Percentiles rank a stretch among this genome's conserved stretches.
Conservation (phyloP, 2,888 invertebrate genomes). For the Blera fallax region DNA sequence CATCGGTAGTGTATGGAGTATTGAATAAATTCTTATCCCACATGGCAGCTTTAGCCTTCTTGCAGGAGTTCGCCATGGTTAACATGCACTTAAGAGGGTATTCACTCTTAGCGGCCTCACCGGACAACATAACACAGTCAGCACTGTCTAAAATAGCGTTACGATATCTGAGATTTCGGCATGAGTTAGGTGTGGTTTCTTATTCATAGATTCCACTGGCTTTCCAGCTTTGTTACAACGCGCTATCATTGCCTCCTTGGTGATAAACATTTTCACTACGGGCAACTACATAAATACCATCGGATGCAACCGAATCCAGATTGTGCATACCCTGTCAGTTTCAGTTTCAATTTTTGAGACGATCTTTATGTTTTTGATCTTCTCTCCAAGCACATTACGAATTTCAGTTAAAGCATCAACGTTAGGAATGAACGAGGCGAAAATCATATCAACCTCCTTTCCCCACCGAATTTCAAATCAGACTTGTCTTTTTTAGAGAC, state of each 20-base stretch:
- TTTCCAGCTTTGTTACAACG: constrained; percentile 97
- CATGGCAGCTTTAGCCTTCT: constrained; percentile 97
- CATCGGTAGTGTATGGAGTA: constrained; percentile 87
- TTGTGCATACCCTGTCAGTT: constrained; percentile 98
- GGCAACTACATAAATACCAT: constrained; percentile 99
- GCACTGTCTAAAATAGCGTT: constrained; percentile 99
- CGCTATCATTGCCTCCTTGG: constrained; percentile 99
- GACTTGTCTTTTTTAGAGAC: constrained; percentile 98
- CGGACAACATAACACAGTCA: constrained; percentile 99
- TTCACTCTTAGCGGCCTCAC: constrained; percentile 99
- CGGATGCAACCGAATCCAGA: constrained; percentile 96
- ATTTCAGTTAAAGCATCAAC: constrained; percentile 95
- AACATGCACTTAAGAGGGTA: constrained; percentile 95
- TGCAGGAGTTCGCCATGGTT: constrained; percentile 96
- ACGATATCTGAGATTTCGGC: constrained; percentile 99
- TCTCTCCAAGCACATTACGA: constrained; percentile 91
- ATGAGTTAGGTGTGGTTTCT: constrained; percentile 97
- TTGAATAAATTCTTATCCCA: constrained; percentile 95
- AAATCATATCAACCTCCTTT: constrained; percentile 93
- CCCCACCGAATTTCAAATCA: constrained; percentile 95
- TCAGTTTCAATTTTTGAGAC: constrained; percentile 99
- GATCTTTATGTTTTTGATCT: constrained; percentile 95
- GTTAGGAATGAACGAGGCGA: constrained; percentile 98
- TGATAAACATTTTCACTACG: constrained; percentile 98
- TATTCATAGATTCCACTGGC: constrained; percentile 99